phyloP scores from a whole-genome alignment of 2,113 vertebrate species.

The Speoplatyrhinus poulsoni region DNA sequence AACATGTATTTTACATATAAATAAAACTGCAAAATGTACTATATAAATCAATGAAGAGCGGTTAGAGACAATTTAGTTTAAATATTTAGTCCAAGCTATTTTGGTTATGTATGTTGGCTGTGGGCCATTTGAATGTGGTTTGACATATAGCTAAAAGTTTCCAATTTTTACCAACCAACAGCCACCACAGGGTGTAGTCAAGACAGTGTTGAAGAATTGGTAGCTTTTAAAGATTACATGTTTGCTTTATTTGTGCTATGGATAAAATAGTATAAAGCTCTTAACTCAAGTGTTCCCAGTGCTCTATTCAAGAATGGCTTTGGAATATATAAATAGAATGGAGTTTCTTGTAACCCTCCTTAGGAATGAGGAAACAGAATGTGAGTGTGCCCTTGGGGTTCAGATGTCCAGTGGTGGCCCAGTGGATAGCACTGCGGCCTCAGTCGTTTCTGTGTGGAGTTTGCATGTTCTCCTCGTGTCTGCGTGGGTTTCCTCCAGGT shows the following conservation, averaged over 20 bases:
- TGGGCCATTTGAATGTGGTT: conserved; percentile 40
- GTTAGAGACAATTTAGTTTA: not conserved
- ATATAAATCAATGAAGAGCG: not conserved
- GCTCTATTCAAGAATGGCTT: not conserved
- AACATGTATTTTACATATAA: no score
- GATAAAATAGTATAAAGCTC: not conserved
- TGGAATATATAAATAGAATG: conserved; percentile 11
- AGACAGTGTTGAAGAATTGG: conserved; percentile 46
- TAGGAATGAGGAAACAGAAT: conserved; percentile 37
- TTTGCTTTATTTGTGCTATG: not conserved
- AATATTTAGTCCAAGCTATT: conserved; percentile 7
- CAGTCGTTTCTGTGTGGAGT: no score
- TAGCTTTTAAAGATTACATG: conserved; percentile 6
- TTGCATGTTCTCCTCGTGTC: no score
- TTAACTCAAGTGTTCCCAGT: conserved; percentile 23
- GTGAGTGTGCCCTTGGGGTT: conserved; percentile 37
- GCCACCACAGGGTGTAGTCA: conserved; percentile 15
- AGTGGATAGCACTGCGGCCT: no score
- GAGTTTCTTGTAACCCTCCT: conserved; percentile 37
- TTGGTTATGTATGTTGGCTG: conserved; percentile 32
- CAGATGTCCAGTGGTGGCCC: not conserved
- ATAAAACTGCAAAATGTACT: not conserved
- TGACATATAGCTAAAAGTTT: conserved; percentile 40
- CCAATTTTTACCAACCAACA: conserved; percentile 31
- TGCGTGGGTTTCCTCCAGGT: no score